Conservation (phyloP, 1,140 invertebrate genomes). For the Branchinecta lindahli region DNA sequence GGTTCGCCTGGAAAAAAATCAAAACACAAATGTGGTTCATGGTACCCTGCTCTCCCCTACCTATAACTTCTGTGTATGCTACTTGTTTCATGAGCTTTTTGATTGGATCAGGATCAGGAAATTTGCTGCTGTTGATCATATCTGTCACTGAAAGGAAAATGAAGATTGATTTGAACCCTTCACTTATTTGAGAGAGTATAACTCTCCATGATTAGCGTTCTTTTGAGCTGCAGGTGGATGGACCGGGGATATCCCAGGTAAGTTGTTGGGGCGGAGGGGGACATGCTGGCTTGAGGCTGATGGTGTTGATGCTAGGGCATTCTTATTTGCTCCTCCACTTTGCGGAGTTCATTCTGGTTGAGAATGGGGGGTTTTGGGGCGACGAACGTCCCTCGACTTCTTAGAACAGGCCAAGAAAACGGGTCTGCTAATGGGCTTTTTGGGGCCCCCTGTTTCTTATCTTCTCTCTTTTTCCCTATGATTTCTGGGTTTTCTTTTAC, state of each 20-base stretch:
- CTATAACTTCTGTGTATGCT: background rate
- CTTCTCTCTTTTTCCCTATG: background rate
- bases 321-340: background rate
- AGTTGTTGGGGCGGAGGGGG: background rate
- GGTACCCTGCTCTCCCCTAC: too few species aligned
- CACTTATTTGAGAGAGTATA: background rate
- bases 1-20: too few species aligned
- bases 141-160: background rate
- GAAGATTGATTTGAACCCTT: background rate
- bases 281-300: background rate
- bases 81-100: background rate
- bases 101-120: background rate
- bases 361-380: background rate
- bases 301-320: background rate
- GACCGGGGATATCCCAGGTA: background rate
- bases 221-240: background rate
- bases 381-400: background rate
- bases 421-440: background rate
- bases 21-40: too few species aligned
- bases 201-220: background rate
- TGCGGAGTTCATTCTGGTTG: background rate
- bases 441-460: background rate
- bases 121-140: background rate
- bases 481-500: background rate
- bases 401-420: background rate